These are phyloP conservation scores for Melinaea marsaeus DNA, from an alignment of 2,888 invertebrate species.

Conservation along the genomic window DNA sequence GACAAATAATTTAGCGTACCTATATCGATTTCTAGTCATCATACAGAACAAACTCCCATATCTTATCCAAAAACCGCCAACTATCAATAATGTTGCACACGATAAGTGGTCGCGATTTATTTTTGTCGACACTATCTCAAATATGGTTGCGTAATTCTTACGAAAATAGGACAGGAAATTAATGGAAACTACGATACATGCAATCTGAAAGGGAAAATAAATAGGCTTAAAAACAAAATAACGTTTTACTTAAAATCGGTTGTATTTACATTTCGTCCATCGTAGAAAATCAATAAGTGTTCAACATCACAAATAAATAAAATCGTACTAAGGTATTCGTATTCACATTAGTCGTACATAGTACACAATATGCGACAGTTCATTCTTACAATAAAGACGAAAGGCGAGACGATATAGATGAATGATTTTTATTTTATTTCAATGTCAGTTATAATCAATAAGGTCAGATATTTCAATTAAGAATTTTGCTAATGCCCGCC, in stretches of 20 bases:
- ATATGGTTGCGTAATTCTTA: slow-evolving; percentile 24
- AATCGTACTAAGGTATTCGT: slow-evolving; percentile 73
- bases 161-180: too few relatives aligned
- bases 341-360: slow-evolving; percentile 66
- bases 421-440: slow-evolving; percentile 56
- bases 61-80: slow-evolving; percentile 38
- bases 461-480: slow-evolving; percentile 28
- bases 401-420: slow-evolving; percentile 69
- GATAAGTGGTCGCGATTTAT: slow-evolving; percentile 42
- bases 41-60: slow-evolving; percentile 10
- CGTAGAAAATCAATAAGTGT: slow-evolving; percentile 76
- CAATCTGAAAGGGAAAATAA: slow-evolving; percentile 55
- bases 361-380: slow-evolving; percentile 70
- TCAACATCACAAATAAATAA: slow-evolving; percentile 79
- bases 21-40: background rate
- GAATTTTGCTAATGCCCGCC: slow-evolving; percentile 51
- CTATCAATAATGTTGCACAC: slow-evolving; percentile 16
- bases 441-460: slow-evolving; percentile 50
- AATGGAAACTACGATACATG: background rate
- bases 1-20: too few relatives aligned
- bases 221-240: slow-evolving; percentile 75
- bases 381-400: slow-evolving; percentile 69
- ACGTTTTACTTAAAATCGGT: slow-evolving; percentile 78
- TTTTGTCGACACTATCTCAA: slow-evolving; percentile 46
- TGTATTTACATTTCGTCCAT: slow-evolving; percentile 78